Percentiles rank a stretch among this genome's conserved stretches.
Evolutionary conservation across 2,113 vertebrate species (phyloP).

Genomic region (Scytalopus superciliaris): DNA sequence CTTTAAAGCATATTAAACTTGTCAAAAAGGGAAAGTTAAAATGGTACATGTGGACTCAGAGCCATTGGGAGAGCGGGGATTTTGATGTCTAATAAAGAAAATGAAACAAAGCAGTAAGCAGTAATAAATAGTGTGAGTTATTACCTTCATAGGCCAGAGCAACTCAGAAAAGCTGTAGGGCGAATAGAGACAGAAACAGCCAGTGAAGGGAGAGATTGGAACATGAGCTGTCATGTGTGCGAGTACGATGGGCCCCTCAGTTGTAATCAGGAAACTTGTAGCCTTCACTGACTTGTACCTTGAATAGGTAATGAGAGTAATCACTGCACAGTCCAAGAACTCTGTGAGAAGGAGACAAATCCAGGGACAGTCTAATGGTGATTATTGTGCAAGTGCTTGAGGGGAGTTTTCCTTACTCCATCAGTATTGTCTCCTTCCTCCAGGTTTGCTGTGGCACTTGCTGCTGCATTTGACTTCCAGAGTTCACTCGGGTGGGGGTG

Average conservation of each 20-base stretch:
- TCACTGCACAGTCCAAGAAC: not conserved
- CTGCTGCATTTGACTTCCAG: not conserved
- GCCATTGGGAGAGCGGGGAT: not conserved
- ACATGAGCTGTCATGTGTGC: not conserved
- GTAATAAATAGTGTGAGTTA: not conserved
- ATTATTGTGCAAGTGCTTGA: not conserved
- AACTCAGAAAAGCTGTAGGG: not conserved
- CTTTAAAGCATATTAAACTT: not conserved
- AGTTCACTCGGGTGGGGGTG: not conserved
- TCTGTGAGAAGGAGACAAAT: not conserved
- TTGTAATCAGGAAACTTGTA: not conserved
- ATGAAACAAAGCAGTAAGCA: not conserved
- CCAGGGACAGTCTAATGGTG: not conserved
- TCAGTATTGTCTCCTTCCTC: not conserved
- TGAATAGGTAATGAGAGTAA: not conserved
- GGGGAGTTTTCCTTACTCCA: not conserved
- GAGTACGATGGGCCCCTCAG: accelerated
- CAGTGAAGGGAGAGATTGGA: not conserved
- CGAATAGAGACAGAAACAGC: not conserved
- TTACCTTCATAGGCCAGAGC: not conserved
- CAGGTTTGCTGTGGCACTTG: not conserved
- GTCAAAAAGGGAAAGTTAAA: not conserved
- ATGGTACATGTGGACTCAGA: not conserved
- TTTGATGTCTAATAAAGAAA: not conserved
- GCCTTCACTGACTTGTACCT: not conserved